phyloP scores from a whole-genome alignment of 2,113 vertebrate genomes.

The Proteles cristata region DNA sequence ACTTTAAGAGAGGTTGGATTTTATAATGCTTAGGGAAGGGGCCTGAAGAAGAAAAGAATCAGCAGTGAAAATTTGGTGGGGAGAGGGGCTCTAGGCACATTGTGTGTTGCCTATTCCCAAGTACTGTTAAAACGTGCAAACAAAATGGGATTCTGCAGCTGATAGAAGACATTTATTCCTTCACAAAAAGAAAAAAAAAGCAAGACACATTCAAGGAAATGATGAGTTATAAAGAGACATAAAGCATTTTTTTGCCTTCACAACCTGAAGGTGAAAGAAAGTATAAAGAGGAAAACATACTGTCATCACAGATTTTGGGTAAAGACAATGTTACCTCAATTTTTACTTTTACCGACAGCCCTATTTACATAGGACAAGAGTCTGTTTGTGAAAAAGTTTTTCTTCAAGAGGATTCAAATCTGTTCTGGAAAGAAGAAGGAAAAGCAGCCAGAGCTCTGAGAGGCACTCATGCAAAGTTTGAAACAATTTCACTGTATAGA shows the following conservation, averaged over 20 bases:
- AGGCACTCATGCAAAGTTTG: neutral
- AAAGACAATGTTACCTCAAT: neutral
- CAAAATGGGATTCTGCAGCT: neutral
- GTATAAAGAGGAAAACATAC: neutral
- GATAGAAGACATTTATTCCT: neutral
- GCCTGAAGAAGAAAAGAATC: neutral
- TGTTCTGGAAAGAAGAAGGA: conserved; percentile 2
- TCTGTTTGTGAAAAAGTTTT: neutral
- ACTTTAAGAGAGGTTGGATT: neutral
- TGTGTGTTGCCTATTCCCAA: neutral
- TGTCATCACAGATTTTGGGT: neutral
- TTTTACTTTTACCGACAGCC: neutral
- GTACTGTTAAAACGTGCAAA: neutral
- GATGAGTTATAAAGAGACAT: neutral
- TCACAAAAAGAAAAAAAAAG: neutral
- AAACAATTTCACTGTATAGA: conserved; percentile 21
- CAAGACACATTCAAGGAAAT: neutral
- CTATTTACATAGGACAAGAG: neutral
- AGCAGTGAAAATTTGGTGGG: neutral
- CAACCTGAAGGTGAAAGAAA: neutral
- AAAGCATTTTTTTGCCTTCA: neutral
- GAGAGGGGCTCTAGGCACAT: neutral
- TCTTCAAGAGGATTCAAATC: neutral
- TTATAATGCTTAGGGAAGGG: neutral
- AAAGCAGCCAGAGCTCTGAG: neutral